Evolutionary conservation across 2,113 vertebrate genomes (phyloP).

Genomic region (Limanda limanda): DNA sequence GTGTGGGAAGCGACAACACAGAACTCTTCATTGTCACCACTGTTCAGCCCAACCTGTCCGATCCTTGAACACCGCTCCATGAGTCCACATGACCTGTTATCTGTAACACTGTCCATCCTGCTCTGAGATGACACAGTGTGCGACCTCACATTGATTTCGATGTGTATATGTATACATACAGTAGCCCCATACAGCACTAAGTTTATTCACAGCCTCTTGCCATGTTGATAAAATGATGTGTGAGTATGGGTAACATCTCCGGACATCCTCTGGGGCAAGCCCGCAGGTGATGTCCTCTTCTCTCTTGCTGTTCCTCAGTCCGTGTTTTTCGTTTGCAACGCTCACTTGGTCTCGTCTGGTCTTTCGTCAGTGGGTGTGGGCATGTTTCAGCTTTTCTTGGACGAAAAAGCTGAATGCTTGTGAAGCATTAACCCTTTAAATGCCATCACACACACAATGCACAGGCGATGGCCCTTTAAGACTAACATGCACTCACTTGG

Average conservation of each 20-base stretch:
- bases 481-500: constrained; percentile 60
- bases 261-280: neutral
- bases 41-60: neutral
- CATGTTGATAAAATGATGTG: constrained; percentile 26
- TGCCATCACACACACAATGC: constrained; percentile 76
- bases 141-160: constrained; percentile 10
- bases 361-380: constrained; percentile 9
- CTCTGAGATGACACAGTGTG: constrained; percentile 32
- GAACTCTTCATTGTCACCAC: constrained; percentile 14
- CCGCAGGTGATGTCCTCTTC: constrained; percentile 20
- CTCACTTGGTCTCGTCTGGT: constrained; percentile 8
- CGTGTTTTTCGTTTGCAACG: neutral
- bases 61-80: constrained; percentile 34
- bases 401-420: constrained; percentile 55
- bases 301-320: constrained; percentile 41
- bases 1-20: constrained; percentile 47
- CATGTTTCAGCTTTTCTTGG: constrained; percentile 31
- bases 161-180: constrained; percentile 1
- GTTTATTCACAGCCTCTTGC: constrained; percentile 22
- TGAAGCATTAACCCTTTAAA: constrained; percentile 81
- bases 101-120: constrained; percentile 9
- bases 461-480: constrained; percentile 84
- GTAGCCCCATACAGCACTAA: constrained; percentile 20
- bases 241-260: neutral
- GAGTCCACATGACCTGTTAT: constrained; percentile 39